Evolutionary conservation across 2,113 vertebrate genomes (phyloP).

Genomic region (Alosa alosa): DNA sequence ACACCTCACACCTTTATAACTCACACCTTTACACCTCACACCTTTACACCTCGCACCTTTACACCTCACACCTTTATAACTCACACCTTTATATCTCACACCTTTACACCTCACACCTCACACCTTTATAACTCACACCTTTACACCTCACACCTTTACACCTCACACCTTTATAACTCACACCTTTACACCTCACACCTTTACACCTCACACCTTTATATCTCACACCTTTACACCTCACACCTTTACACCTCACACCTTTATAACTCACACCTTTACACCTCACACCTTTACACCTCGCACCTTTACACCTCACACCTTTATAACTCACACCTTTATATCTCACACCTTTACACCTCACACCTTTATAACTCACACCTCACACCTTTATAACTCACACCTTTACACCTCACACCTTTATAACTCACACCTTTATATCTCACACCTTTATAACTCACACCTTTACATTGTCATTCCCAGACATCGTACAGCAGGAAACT

Average conservation of each 20-base stretch:
- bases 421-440: background rate
- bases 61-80: background rate
- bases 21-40: background rate
- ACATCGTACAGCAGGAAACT: background rate
- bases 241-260: background rate
- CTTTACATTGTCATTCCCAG: background rate
- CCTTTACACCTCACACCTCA: background rate
- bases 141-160: background rate
- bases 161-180: background rate
- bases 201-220: background rate
- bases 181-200: background rate
- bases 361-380: background rate
- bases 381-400: background rate
- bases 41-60: too few species aligned
- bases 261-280: background rate
- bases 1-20: background rate
- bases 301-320: background rate
- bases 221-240: background rate
- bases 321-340: background rate
- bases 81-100: background rate
- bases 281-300: background rate
- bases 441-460: background rate
- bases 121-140: background rate
- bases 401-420: background rate
- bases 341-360: background rate